phyloP scores from a whole-genome alignment of 2,797 vertebrate genomes.

The Tapirus indicus region DNA sequence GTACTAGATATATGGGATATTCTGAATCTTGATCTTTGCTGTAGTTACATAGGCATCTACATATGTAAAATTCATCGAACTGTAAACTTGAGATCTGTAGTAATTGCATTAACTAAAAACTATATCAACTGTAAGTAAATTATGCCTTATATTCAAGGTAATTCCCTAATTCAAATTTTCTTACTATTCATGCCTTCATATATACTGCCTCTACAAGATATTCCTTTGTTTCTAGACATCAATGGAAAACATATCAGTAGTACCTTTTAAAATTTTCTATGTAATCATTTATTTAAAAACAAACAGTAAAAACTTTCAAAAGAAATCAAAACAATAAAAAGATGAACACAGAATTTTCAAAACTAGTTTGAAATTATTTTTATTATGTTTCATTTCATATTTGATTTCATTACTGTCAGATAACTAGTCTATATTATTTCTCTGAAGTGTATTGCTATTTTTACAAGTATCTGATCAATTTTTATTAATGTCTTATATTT shows the following conservation, averaged over 20 bases:
- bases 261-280: not conserved
- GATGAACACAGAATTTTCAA: not conserved
- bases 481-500: no score
- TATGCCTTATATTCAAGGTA: not conserved
- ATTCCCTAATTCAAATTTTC: not conserved
- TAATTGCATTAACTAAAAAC: not conserved
- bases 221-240: not conserved
- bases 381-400: not conserved
- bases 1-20: not conserved
- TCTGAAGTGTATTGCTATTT: no score
- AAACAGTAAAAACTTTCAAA: not conserved
- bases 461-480: no score
- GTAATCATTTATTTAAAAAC: not conserved
- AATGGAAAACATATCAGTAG: not conserved
- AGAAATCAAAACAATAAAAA: not conserved
- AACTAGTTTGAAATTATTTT: not conserved
- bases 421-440: not conserved
- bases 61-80: not conserved
- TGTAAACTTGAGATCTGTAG: no score
- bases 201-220: not conserved
- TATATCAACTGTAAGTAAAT: not conserved
- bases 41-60: not conserved
- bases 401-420: not conserved
- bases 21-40: not conserved
- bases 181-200: not conserved